Evolutionary conservation across 2,113 vertebrate genomes (phyloP).

Genomic region (Crotalus helleri): DNA sequence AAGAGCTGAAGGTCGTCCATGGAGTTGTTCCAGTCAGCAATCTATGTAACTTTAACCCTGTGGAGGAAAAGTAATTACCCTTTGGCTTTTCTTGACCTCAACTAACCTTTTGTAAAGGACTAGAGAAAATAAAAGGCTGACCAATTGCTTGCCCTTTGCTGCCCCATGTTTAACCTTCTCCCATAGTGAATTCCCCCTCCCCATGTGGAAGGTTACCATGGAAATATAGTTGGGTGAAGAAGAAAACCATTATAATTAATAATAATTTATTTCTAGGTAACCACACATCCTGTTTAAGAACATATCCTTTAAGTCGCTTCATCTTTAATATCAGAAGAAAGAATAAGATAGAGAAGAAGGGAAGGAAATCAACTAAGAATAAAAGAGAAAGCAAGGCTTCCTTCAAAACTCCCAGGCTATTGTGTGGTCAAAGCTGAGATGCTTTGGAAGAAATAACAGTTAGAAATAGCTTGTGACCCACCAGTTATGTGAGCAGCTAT

Average conservation of each 20-base stretch:
- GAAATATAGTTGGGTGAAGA: slow-evolving; percentile 70
- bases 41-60: slow-evolving; percentile 84
- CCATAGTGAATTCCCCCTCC: slow-evolving; percentile 60
- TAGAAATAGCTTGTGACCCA: slow-evolving; percentile 27
- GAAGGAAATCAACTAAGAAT: slow-evolving; percentile 33
- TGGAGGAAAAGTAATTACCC: slow-evolving; percentile 93
- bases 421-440: slow-evolving; percentile 46
- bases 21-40: slow-evolving; percentile 78
- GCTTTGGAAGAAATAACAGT: slow-evolving; percentile 59
- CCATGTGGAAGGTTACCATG: slow-evolving; percentile 75
- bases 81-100: slow-evolving; percentile 80
- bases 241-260: slow-evolving; percentile 76
- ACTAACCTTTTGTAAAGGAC: slow-evolving; percentile 83
- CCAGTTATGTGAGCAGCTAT: slow-evolving; percentile 33
- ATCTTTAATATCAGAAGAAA: slow-evolving; percentile 54
- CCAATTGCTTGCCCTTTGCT: slow-evolving; percentile 77
- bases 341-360: slow-evolving; percentile 34
- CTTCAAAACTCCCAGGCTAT: slow-evolving; percentile 59
- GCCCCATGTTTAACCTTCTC: slow-evolving; percentile 76
- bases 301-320: slow-evolving; percentile 39
- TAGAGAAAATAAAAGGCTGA: slow-evolving; percentile 87
- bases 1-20: slow-evolving; percentile 68
- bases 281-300: slow-evolving; percentile 62
- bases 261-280: slow-evolving; percentile 70
- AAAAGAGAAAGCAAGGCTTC: neutral